Percentiles rank a stretch among this genome's conserved stretches.
phyloP scores from a whole-genome alignment of 2,888 invertebrate species.

The Drosophila pseudotalamancana region DNA sequence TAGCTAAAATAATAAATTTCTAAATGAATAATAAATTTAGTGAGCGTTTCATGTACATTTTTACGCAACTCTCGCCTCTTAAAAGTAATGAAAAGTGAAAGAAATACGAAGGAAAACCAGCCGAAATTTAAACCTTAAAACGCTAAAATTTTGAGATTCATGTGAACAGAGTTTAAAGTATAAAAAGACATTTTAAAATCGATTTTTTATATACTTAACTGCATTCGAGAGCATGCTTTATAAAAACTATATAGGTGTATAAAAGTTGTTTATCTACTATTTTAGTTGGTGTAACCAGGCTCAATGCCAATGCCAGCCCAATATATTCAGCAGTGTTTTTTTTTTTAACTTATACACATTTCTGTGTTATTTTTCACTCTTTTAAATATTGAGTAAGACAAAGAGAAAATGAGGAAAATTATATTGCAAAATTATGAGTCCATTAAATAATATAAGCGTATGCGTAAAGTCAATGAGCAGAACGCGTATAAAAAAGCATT shows the following conservation, averaged over 20 bases:
- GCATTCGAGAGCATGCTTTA: slow-evolving; percentile 29
- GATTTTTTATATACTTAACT: slow-evolving; percentile 32
- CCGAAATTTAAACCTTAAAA: slow-evolving; percentile 5
- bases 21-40: slow-evolving; percentile 75
- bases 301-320: slow-evolving; percentile 13
- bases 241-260: slow-evolving; percentile 48
- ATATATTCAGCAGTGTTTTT: slow-evolving; percentile 21
- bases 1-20: slow-evolving; percentile 78
- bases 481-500: slow-evolving; percentile 29
- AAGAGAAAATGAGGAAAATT: slow-evolving; percentile 5
- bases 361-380: slow-evolving; percentile 12
- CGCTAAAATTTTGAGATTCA: slow-evolving; percentile 36
- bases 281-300: slow-evolving; percentile 27
- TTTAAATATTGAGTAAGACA: slow-evolving; percentile 57
- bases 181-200: slow-evolving; percentile 47
- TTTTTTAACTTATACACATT: slow-evolving; percentile 19
- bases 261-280: slow-evolving; percentile 55
- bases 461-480: slow-evolving; percentile 17
- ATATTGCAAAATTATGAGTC: slow-evolving; percentile 37
- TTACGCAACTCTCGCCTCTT: slow-evolving; percentile 39
- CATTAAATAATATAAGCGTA: slow-evolving; percentile 43
- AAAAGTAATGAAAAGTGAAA: background rate
- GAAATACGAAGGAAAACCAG: background rate
- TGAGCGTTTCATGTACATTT: slow-evolving; percentile 75
- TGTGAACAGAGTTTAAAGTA: slow-evolving; percentile 39